Percentiles rank a stretch among this genome's conserved stretches.
Evolutionary conservation across 1,140 invertebrate species (phyloP).

Genomic region (Chionoecetes opilio): DNA sequence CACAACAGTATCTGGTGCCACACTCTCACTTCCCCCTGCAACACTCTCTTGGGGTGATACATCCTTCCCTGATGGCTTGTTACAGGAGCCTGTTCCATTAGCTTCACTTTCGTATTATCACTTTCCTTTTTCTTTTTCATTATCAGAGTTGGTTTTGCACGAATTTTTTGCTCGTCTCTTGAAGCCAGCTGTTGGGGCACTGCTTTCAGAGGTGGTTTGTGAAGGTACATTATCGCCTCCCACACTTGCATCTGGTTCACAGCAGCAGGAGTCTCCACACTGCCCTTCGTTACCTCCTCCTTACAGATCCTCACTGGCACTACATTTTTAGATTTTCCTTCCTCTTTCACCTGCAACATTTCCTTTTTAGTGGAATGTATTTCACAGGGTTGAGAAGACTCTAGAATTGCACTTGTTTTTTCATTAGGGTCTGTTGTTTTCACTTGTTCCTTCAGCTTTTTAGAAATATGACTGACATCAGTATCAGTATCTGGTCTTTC

Average conservation of each 20-base stretch:
- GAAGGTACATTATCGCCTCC: background rate
- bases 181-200: slow-evolving; percentile 1
- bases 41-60: background rate
- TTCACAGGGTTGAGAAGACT: background rate
- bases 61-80: background rate
- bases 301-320: background rate
- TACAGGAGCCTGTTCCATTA: background rate
- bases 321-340: background rate
- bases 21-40: slow-evolving; percentile 2
- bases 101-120: background rate
- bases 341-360: background rate
- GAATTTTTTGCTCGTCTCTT: slow-evolving; percentile 66
- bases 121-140: slow-evolving; percentile 57
- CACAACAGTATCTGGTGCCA: background rate
- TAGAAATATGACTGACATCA: background rate
- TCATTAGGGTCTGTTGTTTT: background rate
- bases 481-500: background rate
- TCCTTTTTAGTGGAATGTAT: background rate
- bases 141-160: slow-evolving; percentile 43
- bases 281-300: background rate
- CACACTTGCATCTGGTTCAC: background rate
- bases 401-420: background rate
- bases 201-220: background rate
- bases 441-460: background rate
- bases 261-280: background rate